Evolutionary conservation across 2,113 vertebrate species (phyloP), one percentile per base, ranked within the genome.

Genomic region (Cyprinodon tularosa): DNA sequence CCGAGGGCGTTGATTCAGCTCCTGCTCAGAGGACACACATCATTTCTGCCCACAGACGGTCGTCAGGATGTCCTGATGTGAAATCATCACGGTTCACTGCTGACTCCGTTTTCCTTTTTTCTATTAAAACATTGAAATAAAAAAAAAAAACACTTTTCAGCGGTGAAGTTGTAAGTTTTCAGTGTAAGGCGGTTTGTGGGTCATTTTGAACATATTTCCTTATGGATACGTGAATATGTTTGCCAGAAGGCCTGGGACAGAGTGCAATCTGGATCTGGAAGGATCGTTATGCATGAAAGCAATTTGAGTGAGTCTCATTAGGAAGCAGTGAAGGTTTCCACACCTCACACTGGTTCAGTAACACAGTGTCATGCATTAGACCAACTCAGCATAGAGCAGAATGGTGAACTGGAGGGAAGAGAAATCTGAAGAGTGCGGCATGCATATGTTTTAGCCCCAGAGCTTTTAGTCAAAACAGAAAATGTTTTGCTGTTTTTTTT

Each of bases 61-160:
- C 10, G 12, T n/a, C 69, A 63, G 39, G 42, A 71, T 44, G 57
- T 63, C 76, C 63, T 67, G 76, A 83, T 80, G 68, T 82, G 73
- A 68, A 78, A 74, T 57, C 7, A 57, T 57, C 50, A 63, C 59
- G 4, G 61, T 76, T 78, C 61, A 81, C 48, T 50, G 69, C 57
- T 74, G 74, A 66, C 66, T 53, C 78, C 59, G 67, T 42, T 68
- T 64, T 68, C 60, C 78, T 57, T 77, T 81, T 87, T 89, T 81
- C 44, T 81, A 84, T 87, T 85, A 85, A 87, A 84, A 59, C 63
- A 14, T 67, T 74, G 1, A 59, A 40, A 74, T 86, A 60, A 65
- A 37, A 64, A 60, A 66, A 65, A 76, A 67, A 65, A 68, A 50
- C 22, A 59, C 44, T 72, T 72, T 72, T 57, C 40, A 70, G 44